These are phyloP conservation scores for Eueremaeus valkanovi DNA, from an alignment of 2,888 invertebrate genomes.

Conservation along the genomic window DNA sequence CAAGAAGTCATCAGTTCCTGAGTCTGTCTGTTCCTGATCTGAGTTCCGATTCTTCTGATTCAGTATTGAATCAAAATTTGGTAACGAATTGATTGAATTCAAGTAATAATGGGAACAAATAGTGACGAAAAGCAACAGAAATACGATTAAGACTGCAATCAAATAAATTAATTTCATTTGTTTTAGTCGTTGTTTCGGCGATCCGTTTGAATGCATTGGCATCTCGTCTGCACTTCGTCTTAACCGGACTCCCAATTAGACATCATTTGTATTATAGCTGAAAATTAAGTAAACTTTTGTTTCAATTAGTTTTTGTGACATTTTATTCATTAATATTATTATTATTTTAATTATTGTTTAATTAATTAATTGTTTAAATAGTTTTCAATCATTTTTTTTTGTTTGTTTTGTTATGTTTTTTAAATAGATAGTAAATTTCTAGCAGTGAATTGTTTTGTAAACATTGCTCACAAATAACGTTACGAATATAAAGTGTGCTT, in stretches of 20 bases:
- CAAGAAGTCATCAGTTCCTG: background rate
- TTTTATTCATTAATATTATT: background rate
- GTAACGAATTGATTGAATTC: background rate
- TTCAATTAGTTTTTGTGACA: background rate
- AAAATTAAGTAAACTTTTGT: background rate
- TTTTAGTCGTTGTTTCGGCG: background rate
- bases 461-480: too few species aligned
- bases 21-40: background rate
- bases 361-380: too few species aligned
- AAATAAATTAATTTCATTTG: background rate
- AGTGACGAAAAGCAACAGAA: background rate
- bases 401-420: too few species aligned
- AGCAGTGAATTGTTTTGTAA: too few species aligned
- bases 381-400: too few species aligned
- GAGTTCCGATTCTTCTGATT: background rate
- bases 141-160: background rate
- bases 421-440: too few species aligned
- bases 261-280: background rate
- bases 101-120: conserved; percentile 13
- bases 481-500: too few species aligned
- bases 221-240: background rate
- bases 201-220: background rate
- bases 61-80: background rate
- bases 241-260: background rate
- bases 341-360: too few species aligned